phyloP scores from a whole-genome alignment of 2,888 invertebrate species.

The Tillus elongatus region DNA sequence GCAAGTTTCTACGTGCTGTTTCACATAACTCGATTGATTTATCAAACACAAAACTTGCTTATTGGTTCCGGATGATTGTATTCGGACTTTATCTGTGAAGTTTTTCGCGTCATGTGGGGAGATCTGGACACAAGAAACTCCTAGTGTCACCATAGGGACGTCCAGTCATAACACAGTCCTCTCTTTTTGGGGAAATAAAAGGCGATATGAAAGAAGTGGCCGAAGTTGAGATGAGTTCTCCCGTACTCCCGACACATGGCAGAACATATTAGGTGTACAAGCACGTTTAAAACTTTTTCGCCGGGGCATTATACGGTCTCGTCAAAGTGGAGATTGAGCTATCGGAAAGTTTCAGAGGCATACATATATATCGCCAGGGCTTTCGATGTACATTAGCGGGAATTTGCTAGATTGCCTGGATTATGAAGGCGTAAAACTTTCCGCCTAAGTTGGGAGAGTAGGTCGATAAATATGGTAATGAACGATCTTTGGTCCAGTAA shows the following conservation, averaged over 20 bases:
- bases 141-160: too few species aligned
- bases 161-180: too few species aligned
- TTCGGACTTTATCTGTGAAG: too few species aligned
- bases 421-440: constrained; percentile 26
- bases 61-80: too few species aligned
- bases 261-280: constrained; percentile 35
- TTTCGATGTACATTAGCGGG: constrained; percentile 29
- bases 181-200: too few species aligned
- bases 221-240: constrained; percentile 18
- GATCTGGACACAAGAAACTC: too few species aligned
- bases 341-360: constrained; percentile 22
- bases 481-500: constrained; percentile 27
- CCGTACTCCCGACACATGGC: constrained; percentile 24
- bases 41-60: too few species aligned
- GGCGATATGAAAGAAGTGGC: too few species aligned
- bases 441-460: background rate
- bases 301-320: constrained; percentile 31
- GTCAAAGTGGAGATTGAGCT: constrained; percentile 29
- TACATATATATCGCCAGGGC: constrained; percentile 17
- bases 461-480: constrained; percentile 36
- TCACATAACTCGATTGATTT: too few species aligned
- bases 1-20: too few species aligned
- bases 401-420: constrained; percentile 33
- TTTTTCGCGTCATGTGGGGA: too few species aligned
- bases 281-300: constrained; percentile 35